Evolutionary conservation across 2,888 invertebrate genomes (phyloP).

Genomic region (Conomelus anceps): DNA sequence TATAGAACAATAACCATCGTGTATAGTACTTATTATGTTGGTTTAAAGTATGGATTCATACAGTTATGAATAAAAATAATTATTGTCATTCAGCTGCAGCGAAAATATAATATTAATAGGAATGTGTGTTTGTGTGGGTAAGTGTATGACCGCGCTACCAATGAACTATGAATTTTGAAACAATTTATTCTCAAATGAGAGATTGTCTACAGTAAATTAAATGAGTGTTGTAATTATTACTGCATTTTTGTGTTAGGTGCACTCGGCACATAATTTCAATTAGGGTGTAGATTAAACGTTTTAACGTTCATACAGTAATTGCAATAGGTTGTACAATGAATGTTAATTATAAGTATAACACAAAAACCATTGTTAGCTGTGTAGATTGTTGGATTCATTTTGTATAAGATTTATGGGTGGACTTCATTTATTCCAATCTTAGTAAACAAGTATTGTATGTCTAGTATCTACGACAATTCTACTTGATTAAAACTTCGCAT

Average conservation of each 20-base stretch:
- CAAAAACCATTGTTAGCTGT: neutral
- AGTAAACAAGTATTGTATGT: neutral
- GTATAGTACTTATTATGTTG: neutral
- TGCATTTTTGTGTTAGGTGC: neutral
- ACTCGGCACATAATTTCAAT: neutral
- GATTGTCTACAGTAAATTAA: neutral
- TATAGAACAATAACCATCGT: neutral
- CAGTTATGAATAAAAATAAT: neutral
- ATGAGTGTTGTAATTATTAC: neutral
- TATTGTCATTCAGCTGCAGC: neutral
- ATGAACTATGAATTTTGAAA: neutral
- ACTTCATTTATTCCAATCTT: neutral
- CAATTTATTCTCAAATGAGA: neutral
- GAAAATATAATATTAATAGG: neutral
- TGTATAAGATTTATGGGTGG: neutral
- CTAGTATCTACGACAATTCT: neutral
- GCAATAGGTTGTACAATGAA: neutral
- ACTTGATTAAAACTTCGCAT: neutral
- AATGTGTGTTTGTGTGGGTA: neutral
- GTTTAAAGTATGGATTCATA: neutral
- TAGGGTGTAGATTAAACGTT: neutral
- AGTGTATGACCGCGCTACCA: neutral
- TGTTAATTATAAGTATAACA: neutral
- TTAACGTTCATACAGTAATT: neutral
- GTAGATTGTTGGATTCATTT: neutral